Evolutionary conservation across 2,888 invertebrate genomes (phyloP).

Genomic region (Hypena proboscidalis): DNA sequence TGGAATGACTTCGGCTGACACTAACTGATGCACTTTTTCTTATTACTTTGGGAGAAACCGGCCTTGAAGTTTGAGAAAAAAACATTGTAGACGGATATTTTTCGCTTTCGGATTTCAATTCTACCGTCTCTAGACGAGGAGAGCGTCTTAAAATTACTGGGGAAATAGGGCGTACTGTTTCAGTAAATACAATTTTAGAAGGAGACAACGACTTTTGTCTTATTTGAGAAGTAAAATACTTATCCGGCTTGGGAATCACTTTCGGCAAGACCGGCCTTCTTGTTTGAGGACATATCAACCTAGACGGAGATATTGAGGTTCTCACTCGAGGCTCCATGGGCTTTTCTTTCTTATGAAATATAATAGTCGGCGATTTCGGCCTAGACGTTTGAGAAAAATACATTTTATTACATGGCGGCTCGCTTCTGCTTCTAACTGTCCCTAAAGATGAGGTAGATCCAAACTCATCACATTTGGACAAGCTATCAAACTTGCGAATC

Average conservation of each 20-base stretch:
- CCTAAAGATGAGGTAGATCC: slow-evolving; percentile 79
- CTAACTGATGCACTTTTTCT: slow-evolving; percentile 45
- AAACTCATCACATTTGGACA: slow-evolving; percentile 70
- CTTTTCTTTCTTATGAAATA: slow-evolving; percentile 67
- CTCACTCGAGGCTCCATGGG: slow-evolving; percentile 39
- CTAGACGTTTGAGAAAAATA: slow-evolving; percentile 81
- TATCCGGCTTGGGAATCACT: slow-evolving; percentile 47
- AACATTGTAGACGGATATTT: slow-evolving; percentile 61
- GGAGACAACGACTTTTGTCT: slow-evolving; percentile 59
- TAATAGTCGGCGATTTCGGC: slow-evolving; percentile 72
- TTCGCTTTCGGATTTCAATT: slow-evolving; percentile 42
- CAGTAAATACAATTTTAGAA: slow-evolving; percentile 66
- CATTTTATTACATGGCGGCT: slow-evolving; percentile 85
- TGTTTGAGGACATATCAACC: slow-evolving; percentile 66
- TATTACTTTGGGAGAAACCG: slow-evolving; percentile 69
- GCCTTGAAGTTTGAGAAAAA: slow-evolving; percentile 75
- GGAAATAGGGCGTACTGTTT: slow-evolving; percentile 72
- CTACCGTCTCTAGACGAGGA: slow-evolving; percentile 40
- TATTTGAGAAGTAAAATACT: slow-evolving; percentile 33
- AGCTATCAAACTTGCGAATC: slow-evolving; percentile 78
- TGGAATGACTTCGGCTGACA: slow-evolving; percentile 74
- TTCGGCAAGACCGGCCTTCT: slow-evolving; percentile 71
- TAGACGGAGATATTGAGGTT: slow-evolving; percentile 60
- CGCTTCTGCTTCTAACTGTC: slow-evolving; percentile 86
- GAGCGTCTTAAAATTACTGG: slow-evolving; percentile 54